These are phyloP conservation scores for Drepana falcataria DNA, from an alignment of 2,888 invertebrate species.

Conservation along the genomic window DNA sequence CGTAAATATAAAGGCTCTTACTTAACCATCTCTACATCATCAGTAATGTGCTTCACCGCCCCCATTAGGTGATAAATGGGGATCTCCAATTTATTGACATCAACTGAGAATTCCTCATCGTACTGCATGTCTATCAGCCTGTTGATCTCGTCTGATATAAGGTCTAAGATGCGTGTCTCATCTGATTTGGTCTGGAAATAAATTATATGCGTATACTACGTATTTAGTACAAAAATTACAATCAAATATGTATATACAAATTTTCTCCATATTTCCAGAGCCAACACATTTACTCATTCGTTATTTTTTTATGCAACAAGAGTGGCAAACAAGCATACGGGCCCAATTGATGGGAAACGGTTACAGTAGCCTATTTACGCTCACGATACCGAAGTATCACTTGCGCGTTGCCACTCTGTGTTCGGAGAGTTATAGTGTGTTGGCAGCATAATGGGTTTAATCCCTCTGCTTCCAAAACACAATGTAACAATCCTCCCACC, in stretches of 20 bases:
- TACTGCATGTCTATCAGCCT: slow-evolving; percentile 44
- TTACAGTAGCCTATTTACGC: too few relatives aligned
- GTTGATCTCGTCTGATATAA: slow-evolving; percentile 60
- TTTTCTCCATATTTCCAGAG: too few relatives aligned
- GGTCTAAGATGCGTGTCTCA: slow-evolving; percentile 55
- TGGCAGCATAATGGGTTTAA: too few relatives aligned
- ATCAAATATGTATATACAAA: too few relatives aligned
- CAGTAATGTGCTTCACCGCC: slow-evolving; percentile 50
- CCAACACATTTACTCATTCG: too few relatives aligned
- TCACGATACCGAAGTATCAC: too few relatives aligned
- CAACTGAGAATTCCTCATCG: slow-evolving; percentile 28
- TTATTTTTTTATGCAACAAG: too few relatives aligned
- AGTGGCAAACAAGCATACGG: too few relatives aligned
- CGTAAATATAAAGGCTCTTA: slow-evolving; percentile 25
- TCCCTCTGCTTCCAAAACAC: not conserved
- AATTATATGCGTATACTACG: slow-evolving; percentile 1
- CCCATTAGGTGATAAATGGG: slow-evolving; percentile 53
- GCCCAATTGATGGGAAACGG: too few relatives aligned
- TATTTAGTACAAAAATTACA: too few relatives aligned
- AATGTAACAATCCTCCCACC: not conserved
- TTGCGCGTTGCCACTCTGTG: too few relatives aligned
- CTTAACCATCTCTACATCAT: slow-evolving; percentile 55
- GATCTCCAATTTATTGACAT: slow-evolving; percentile 47
- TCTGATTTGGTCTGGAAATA: slow-evolving; percentile 52
- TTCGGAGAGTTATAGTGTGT: too few relatives aligned